Evolutionary conservation across 2,113 vertebrate genomes (phyloP), one percentile per base, ranked within the genome.

Genomic region (Pelmatolapia mariae): DNA sequence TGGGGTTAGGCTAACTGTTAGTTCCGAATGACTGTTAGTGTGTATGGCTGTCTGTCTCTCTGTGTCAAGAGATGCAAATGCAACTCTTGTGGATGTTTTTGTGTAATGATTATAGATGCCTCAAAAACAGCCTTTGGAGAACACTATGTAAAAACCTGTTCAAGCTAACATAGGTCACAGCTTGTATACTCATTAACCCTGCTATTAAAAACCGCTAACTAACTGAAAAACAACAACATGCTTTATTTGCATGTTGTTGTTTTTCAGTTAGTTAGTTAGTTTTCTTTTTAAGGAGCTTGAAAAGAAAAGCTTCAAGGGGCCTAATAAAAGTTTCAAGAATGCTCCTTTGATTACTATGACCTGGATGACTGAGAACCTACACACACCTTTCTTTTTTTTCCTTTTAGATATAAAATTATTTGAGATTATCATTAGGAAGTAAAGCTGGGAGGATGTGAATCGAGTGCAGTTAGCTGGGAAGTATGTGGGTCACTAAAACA

Each of bases 91-190:
- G 56, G 24, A 26, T 57, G 56, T 59, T 59, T 50, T 29, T 19
- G 4, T 52, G 47, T 18, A 19, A 19, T 29, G 24, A 29, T 59
- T 29, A 31, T 59, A 16, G 13, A 16, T 59, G 7, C 8, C 15
- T 57, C 24, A 16, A 57, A 57, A 57, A 57, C n/a, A 22, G 19
- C 52, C 52, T 54, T 54, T 54, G 52, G n/a, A 6, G 22, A 56
- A 24, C 3, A 56, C n/a, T 80, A 76, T 84, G 88, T 38, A 73
- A 83, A 90, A 90, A 87, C 84, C 56, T 91, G 88, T 73, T 89
- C 19, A 82, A 83, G 56, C 50, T 79, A 57, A 76, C 68, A 83
- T 54, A 61, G 50, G 13, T 50, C 61, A 26, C 78, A 86, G 86
- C 80, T 83, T 71, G 79, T 85, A 80, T 89, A 86, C 83, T 86